Percentiles rank a stretch among this genome's conserved stretches.
These are phyloP conservation scores for Clarias macrocephalus DNA, from an alignment of 2,113 vertebrate species.

Conservation along the genomic window DNA sequence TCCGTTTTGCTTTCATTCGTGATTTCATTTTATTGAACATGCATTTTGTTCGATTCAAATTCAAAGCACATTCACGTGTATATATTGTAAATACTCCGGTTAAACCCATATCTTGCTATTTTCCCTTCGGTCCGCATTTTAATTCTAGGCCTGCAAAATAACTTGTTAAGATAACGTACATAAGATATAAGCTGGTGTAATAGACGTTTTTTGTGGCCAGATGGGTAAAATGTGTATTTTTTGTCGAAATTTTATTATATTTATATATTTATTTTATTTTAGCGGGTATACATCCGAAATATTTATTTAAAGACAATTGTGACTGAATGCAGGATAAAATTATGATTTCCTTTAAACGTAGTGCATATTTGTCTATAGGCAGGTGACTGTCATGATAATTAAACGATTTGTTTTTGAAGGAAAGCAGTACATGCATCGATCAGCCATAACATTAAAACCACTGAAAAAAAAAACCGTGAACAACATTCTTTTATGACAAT, in stretches of 20 bases:
- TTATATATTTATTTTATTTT: conserved; percentile 51
- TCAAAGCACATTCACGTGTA: conserved; percentile 67
- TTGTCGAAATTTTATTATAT: too few species aligned
- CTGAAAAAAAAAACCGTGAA: too few species aligned
- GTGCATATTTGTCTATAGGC: not conserved
- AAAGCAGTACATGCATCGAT: not conserved
- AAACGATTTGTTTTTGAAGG: not conserved
- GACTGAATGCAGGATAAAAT: not conserved
- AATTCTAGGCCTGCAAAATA: conserved; percentile 49
- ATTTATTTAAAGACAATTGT: not conserved
- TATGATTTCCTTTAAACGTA: not conserved
- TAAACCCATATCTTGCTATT: conserved; percentile 13
- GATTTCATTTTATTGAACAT: not conserved
- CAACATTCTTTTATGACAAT: too few species aligned
- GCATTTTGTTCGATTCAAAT: conserved; percentile 44
- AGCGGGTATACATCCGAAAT: conserved; percentile 30
- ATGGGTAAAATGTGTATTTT: conserved; percentile 68
- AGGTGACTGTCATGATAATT: not conserved
- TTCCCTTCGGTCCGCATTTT: conserved; percentile 61
- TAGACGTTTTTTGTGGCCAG: conserved; percentile 55
- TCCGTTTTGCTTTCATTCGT: not conserved
- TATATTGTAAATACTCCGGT: conserved; percentile 67
- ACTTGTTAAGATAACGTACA: conserved; percentile 55
- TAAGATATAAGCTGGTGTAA: conserved; percentile 43
- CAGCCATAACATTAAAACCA: too few species aligned